These are phyloP conservation scores for Pangasius macronema DNA, from an alignment of 2,797 vertebrate genomes.

Conservation along the genomic window DNA sequence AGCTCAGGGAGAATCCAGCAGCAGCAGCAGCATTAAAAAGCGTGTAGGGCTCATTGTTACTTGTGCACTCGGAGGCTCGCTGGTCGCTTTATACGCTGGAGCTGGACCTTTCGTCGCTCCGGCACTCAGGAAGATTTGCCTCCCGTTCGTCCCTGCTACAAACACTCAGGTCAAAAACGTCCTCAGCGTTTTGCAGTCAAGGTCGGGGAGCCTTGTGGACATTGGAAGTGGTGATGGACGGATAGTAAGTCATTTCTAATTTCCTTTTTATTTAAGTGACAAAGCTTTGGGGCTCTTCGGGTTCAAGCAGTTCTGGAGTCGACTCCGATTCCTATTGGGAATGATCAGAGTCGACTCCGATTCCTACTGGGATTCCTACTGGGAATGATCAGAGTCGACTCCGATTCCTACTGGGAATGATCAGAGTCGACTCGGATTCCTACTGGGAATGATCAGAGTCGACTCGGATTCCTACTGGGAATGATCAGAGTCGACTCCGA, in stretches of 20 bases:
- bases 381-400: not conserved
- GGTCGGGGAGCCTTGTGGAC: conserved; percentile 84
- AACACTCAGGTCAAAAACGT: conserved; percentile 84
- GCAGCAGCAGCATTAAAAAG: conserved; percentile 20
- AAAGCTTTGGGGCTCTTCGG: not conserved
- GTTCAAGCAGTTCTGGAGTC: not conserved
- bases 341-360: not conserved
- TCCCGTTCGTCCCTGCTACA: conserved; percentile 95
- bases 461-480: too few relatives aligned
- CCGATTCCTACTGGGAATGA: not conserved
- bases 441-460: not conserved
- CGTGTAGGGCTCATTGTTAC: conserved; percentile 76
- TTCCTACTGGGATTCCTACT: too few relatives aligned
- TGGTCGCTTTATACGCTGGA: conserved; percentile 83
- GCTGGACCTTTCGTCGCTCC: conserved; percentile 85
- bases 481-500: not conserved
- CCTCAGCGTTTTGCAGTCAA: conserved; percentile 71
- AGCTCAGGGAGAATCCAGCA: not conserved
- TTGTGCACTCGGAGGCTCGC: conserved; percentile 75
- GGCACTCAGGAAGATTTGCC: conserved; percentile 86
- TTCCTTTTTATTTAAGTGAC: not conserved
- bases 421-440: not conserved
- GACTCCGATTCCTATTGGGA: not conserved
- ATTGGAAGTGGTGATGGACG: conserved; percentile 95
- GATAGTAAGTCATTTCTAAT: conserved; percentile 79